phyloP scores from a whole-genome alignment of 2,888 invertebrate species.

The Tenthredo distinguenda region DNA sequence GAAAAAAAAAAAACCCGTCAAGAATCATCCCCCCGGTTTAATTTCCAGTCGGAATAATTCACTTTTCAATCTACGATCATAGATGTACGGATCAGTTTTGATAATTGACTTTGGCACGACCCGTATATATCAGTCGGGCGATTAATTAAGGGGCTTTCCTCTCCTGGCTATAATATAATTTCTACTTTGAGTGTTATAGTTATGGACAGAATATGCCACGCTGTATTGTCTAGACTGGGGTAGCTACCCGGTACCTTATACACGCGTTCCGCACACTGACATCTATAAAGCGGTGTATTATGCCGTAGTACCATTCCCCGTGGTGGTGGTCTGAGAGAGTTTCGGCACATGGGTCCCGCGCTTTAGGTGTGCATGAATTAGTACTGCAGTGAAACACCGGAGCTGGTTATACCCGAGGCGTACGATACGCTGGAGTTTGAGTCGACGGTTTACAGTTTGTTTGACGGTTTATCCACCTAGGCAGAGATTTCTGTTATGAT shows the following conservation, averaged over 20 bases:
- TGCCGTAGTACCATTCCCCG: background rate
- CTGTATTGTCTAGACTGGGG: slow-evolving; percentile 26
- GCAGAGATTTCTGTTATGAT: background rate
- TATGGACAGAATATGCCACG: slow-evolving; percentile 19
- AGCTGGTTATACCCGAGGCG: background rate
- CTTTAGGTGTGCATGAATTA: slow-evolving; percentile 11
- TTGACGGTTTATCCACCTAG: slow-evolving; percentile 1
- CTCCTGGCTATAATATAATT: background rate
- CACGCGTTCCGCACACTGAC: background rate
- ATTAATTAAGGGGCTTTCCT: slow-evolving; percentile 16
- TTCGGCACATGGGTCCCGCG: background rate
- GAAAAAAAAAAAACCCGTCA: background rate
- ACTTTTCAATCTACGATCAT: background rate
- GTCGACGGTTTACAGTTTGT: background rate
- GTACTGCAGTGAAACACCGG: slow-evolving; percentile 4
- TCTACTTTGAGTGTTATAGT: slow-evolving; percentile 15
- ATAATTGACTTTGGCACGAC: background rate
- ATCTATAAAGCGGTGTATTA: background rate
- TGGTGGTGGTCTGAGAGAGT: background rate
- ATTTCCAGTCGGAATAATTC: background rate
- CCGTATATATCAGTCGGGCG: background rate
- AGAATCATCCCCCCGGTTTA: background rate
- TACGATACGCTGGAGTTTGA: background rate
- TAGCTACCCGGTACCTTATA: background rate
- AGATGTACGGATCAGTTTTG: background rate